A percentile compares a stretch with the other conserved stretches of the same genome.
Conservation (phyloP, 2,113 vertebrate species). For the Halichoeres trimaculatus region DNA sequence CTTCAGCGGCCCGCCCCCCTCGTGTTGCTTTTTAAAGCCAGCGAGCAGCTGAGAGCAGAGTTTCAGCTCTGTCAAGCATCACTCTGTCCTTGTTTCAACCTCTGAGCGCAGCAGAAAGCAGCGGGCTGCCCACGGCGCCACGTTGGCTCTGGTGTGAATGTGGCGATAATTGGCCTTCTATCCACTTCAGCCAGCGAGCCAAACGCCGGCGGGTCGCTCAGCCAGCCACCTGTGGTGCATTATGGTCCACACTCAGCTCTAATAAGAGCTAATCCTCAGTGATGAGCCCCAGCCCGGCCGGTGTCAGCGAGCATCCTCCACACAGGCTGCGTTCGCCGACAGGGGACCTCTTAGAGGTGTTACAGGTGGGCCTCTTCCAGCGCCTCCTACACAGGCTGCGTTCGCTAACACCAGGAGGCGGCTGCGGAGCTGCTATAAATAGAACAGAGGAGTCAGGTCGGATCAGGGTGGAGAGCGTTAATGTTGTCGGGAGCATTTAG, state of each 20-base stretch:
- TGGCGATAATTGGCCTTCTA: constrained; percentile 60
- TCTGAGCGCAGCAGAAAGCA: constrained; percentile 12
- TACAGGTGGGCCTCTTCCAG: constrained; percentile 1
- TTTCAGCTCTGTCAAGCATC: constrained; percentile 27
- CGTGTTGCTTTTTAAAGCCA: not conserved
- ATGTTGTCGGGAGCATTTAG: not conserved
- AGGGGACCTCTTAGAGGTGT: not conserved
- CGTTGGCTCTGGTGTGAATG: constrained; percentile 29
- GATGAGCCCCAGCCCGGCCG: constrained; percentile 42
- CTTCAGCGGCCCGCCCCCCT: not conserved
- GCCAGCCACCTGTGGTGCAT: constrained; percentile 66
- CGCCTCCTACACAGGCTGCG: not conserved
- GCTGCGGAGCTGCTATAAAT: not conserved
- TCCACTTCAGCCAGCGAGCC: constrained; percentile 56
- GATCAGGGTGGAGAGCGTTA: not conserved
- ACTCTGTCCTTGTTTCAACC: constrained; percentile 34
- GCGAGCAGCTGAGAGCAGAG: constrained; percentile 29
- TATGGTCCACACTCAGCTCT: constrained; percentile 62
- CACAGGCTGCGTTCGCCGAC: constrained; percentile 3
- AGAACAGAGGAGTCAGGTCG: not conserved
- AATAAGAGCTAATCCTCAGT: constrained; percentile 64
- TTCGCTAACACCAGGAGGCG: not conserved
- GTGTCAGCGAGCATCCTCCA: constrained; percentile 31
- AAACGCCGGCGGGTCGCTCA: constrained; percentile 52
- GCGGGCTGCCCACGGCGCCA: constrained; percentile 6